These are phyloP conservation scores for Lucifuga dentata DNA, from an alignment of 2,113 vertebrate genomes.

Conservation along the genomic window DNA sequence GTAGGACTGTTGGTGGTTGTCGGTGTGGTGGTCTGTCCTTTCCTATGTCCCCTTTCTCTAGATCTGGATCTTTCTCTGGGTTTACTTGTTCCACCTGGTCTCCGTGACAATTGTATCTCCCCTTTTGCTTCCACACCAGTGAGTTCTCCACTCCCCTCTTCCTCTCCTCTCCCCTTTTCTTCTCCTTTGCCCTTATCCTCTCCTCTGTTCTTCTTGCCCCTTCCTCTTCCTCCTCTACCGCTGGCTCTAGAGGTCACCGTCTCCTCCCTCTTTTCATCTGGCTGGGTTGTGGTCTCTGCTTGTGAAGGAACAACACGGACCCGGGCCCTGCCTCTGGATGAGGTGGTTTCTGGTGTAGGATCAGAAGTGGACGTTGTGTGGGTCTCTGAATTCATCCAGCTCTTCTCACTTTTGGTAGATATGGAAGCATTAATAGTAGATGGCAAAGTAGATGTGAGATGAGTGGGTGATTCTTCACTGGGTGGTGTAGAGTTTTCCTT, in stretches of 20 bases:
- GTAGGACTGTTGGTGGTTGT: slow-evolving; percentile 7
- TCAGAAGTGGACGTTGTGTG: slow-evolving; percentile 34
- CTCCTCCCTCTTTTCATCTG: slow-evolving; percentile 48
- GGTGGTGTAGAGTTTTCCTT: slow-evolving; percentile 40
- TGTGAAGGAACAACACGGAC: slow-evolving; percentile 37
- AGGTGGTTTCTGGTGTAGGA: slow-evolving; percentile 28
- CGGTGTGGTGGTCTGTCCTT: slow-evolving; percentile 67
- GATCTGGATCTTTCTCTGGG: slow-evolving; percentile 73
- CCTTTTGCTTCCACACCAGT: slow-evolving; percentile 73
- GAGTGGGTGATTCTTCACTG: slow-evolving; percentile 53
- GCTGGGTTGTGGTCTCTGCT: slow-evolving; percentile 54
- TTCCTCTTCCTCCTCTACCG: slow-evolving; percentile 69
- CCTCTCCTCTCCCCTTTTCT: slow-evolving; percentile 43
- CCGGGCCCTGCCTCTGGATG: slow-evolving; percentile 47
- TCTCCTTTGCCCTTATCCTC: slow-evolving; percentile 58
- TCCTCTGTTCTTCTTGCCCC: slow-evolving; percentile 74
- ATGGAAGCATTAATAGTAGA: slow-evolving; percentile 30
- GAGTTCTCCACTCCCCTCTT: slow-evolving; percentile 76
- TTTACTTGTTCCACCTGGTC: slow-evolving; percentile 64
- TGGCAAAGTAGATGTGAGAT: slow-evolving; percentile 39
- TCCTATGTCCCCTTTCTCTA: slow-evolving; percentile 76
- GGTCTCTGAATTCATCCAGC: slow-evolving; percentile 30
- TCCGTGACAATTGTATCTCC: slow-evolving; percentile 78
- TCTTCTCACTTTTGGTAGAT: slow-evolving; percentile 47
- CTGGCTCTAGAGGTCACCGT: slow-evolving; percentile 60